Conservation (phyloP, 2,888 invertebrate genomes). For the Acrocera orbiculus region DNA sequence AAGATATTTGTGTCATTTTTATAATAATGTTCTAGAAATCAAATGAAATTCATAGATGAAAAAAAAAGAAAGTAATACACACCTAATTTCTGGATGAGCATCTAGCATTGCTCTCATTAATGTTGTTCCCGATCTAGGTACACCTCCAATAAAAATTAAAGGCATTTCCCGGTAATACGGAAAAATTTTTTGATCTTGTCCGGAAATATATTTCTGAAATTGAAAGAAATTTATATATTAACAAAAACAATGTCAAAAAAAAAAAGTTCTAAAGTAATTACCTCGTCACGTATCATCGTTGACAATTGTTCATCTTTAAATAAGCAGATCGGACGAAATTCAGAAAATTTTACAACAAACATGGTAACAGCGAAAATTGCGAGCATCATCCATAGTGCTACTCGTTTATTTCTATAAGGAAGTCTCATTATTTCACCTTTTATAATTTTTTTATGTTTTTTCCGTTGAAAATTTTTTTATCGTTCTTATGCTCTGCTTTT, state of each 20-base stretch:
- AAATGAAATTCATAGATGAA: too few species aligned
- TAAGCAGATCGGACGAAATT: conserved; percentile 29
- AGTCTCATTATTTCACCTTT: conserved; percentile 23
- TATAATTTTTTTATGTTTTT: too few species aligned
- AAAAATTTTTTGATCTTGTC: conserved; percentile 45
- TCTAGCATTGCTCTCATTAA: conserved; percentile 96
- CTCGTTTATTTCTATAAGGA: conserved; percentile 29
- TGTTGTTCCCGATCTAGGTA: conserved; percentile 94
- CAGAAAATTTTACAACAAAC: conserved; percentile 31
- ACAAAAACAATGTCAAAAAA: neutral
- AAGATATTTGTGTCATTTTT: too few species aligned
- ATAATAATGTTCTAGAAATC: too few species aligned
- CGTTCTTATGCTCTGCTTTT: too few species aligned
- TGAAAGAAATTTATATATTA: conserved; percentile 10
- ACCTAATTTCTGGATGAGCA: conserved; percentile 90
- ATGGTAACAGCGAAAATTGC: conserved; percentile 28
- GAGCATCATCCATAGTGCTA: conserved; percentile 26
- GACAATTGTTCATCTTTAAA: conserved; percentile 26
- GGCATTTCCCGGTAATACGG: conserved; percentile 78
- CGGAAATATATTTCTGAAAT: conserved; percentile 43
- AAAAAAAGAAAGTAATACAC: too few species aligned
- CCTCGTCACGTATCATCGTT: conserved; percentile 27
- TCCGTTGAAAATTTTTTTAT: too few species aligned
- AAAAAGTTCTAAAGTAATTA: conserved; percentile 13
- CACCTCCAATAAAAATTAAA: conserved; percentile 92